Conservation (phyloP, 2,797 vertebrate species). For the Gallinago nigripennis region DNA sequence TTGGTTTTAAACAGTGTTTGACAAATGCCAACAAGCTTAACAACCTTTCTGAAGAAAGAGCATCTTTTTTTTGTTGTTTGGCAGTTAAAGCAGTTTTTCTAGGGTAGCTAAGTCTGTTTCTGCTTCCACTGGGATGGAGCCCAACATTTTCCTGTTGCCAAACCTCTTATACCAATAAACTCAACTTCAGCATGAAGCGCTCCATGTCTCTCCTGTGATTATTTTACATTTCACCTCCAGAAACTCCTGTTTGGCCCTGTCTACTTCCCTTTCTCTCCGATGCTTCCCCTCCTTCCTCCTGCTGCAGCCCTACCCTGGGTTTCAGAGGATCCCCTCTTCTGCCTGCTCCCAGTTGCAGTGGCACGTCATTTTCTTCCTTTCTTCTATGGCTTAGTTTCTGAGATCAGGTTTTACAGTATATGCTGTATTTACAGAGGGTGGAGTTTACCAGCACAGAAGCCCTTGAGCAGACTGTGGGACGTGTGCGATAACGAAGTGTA, state of each 20-base stretch:
- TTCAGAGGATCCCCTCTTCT: neutral
- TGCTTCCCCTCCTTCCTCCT: neutral
- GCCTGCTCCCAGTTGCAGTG: neutral
- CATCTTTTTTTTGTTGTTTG: neutral
- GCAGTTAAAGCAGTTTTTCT: neutral
- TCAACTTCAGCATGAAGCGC: neutral
- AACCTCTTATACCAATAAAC: neutral
- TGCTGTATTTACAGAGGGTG: constrained; percentile 54
- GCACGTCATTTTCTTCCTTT: neutral
- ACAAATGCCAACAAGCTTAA: constrained; percentile 20
- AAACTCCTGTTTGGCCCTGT: neutral
- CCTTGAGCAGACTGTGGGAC: constrained; percentile 81
- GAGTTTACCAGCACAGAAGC: constrained; percentile 80
- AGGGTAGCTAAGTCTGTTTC: neutral
- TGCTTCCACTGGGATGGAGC: neutral
- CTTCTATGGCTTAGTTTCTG: neutral
- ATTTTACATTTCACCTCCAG: neutral
- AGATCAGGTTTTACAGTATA: constrained; percentile 70
- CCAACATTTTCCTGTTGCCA: neutral
- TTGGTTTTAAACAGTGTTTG: constrained; percentile 24
- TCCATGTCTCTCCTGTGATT: neutral
- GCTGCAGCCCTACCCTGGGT: neutral
- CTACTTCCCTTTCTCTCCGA: neutral
- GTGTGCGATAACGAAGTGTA: constrained; percentile 68
- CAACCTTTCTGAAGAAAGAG: neutral